Evolutionary conservation across 2,888 invertebrate genomes (phyloP).

Genomic region (Dichetophora obliterata): DNA sequence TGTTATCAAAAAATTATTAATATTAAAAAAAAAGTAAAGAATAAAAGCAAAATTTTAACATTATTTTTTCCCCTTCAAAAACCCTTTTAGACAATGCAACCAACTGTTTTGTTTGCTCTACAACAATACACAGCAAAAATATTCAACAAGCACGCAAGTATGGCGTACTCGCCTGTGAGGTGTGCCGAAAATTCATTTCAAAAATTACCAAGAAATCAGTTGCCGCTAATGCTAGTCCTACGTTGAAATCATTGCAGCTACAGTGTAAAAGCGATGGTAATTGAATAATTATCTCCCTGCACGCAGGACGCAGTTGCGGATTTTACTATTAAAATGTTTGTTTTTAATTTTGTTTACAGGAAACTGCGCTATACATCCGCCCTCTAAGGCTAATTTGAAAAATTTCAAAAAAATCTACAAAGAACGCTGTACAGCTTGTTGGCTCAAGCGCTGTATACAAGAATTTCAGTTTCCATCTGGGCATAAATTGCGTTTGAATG

Average conservation of each 20-base stretch:
- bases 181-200: constrained; percentile 88
- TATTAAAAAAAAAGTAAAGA: no score
- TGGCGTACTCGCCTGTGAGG: constrained; percentile 87
- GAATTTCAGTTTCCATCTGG: constrained; percentile 82
- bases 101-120: constrained; percentile 82
- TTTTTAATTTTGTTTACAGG: constrained; percentile 72
- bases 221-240: constrained; percentile 47
- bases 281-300: background rate
- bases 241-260: constrained; percentile 69
- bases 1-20: no score
- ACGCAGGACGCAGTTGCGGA: no score
- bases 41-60: no score
- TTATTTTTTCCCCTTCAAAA: constrained; percentile 15
- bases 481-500: constrained; percentile 77
- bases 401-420: constrained; percentile 76
- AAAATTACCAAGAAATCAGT: constrained; percentile 78
- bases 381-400: constrained; percentile 75
- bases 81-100: constrained; percentile 28
- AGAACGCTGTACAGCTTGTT: constrained; percentile 86
- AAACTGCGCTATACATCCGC: constrained; percentile 80
- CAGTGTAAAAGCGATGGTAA: constrained; percentile 65
- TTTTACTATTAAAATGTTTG: no score
- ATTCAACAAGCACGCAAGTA: constrained; percentile 85
- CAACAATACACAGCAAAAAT: constrained; percentile 81
- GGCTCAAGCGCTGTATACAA: constrained; percentile 86